A percentile compares a stretch with the other conserved stretches of the same genome.
phyloP scores from a whole-genome alignment of 2,113 vertebrate species.

The Oxygymnocypris stewartii region DNA sequence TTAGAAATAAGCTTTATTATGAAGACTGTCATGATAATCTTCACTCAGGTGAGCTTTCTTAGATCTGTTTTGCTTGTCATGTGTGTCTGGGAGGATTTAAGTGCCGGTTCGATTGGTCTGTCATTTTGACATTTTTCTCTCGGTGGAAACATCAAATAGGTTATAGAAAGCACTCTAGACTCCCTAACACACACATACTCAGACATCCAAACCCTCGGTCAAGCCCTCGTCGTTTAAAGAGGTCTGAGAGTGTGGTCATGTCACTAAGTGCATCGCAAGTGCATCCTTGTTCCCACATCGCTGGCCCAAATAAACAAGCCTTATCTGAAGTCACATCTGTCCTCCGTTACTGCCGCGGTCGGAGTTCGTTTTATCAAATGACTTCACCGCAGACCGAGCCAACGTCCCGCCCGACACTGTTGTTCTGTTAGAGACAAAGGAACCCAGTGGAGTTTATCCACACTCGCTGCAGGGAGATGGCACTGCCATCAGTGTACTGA shows the following conservation, averaged over 20 bases:
- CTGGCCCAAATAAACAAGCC: slow-evolving; percentile 19
- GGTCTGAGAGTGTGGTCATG: slow-evolving; percentile 10
- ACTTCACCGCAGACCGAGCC: slow-evolving; percentile 17
- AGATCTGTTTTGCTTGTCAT: neutral
- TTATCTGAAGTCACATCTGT: slow-evolving; percentile 8
- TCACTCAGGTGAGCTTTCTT: neutral
- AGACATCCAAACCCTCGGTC: slow-evolving; percentile 4
- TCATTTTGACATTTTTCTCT: slow-evolving; percentile 27
- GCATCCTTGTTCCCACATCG: slow-evolving; percentile 25
- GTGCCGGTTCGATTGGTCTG: slow-evolving; percentile 23
- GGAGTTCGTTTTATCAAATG: slow-evolving; percentile 31
- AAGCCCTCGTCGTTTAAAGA: slow-evolving; percentile 2
- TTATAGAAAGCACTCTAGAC: neutral
- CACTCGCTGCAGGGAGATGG: neutral
- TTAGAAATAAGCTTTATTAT: neutral
- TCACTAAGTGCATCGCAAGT: slow-evolving; percentile 24
- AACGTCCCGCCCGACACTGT: neutral
- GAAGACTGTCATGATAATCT: neutral
- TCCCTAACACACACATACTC: slow-evolving; percentile 12
- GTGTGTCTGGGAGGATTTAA: neutral
- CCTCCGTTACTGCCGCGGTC: neutral
- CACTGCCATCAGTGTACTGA: neutral
- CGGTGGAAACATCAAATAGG: slow-evolving; percentile 13
- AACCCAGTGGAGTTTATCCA: slow-evolving; percentile 18
- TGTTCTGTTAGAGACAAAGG: slow-evolving; percentile 34